Base-by-base conservation (phyloP, 2,113 vertebrate species). In the Datnioides undecimradiatus region DNA sequence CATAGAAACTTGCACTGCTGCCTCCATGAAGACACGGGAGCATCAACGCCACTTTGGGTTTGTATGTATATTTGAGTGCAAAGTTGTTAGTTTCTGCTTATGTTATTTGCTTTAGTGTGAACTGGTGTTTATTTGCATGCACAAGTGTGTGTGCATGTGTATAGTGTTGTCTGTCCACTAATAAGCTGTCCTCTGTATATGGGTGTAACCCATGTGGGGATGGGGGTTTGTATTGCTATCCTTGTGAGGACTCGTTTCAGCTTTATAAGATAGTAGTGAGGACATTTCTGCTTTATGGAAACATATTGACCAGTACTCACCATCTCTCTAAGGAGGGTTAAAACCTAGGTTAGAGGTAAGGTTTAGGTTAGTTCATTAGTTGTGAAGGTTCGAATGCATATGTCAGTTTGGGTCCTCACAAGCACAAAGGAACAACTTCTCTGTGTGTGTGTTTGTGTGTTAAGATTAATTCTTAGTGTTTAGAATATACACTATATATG, bases 401-500 rank as follows among this genome's bases (percentile, higher is more conserved):
- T 73, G 19, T 45, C 38, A 48, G 1, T 23, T 2, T 46, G 43
- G 19, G 36, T 43, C 38, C 31, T 52, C 25, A 34, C 14, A 34
- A 49, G 27, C 21, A 21, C 16, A 41, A 19, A 57, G 73, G 46
- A 45, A 79, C 41, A 60, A 49, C n/a, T n/a, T n/a, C n/a, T n/a
- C n/a, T n/a, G 38, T 1, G 33, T 36, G 25, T 17, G 67, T 64
- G 68, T 19, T 25, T 48, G 55, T 46, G 33, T 33, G 10, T 36
- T 36, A 29, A 13, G 14, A 38, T 25, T 41, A 31, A 23, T 75
- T 21, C 8, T 43, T 77, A 54, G 70, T 79, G 45, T 84, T 78
- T 78, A 59, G 48, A 81, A 74, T 69, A 63, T 79, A 52, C 45
- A 72, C 33, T 73, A 54, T 48, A 67, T 60, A 19, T 31, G 64